Base-by-base conservation (phyloP, 2,888 invertebrate genomes). In the Nasonia oneida region DNA sequence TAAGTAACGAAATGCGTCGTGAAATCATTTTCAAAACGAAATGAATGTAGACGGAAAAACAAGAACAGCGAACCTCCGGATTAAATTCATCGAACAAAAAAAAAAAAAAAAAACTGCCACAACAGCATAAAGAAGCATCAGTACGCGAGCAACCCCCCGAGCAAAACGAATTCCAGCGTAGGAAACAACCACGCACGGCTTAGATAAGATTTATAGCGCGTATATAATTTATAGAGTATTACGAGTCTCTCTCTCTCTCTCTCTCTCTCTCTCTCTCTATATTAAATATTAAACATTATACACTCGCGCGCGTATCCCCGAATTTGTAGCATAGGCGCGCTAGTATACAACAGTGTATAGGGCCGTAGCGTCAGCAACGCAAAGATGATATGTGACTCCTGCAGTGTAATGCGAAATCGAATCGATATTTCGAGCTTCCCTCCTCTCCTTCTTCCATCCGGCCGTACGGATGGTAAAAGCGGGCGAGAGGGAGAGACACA, bases 311-410 rank as follows among this genome's bases (percentile, higher is more conserved):
- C 67, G 57, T 23, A 29, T 14, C 57, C 64, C 74, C 67, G 33
- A 83, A 83, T 77, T 77, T 83, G 83, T 83, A 83, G 61, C 47
- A 33, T 33, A 29, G 6, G 42, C 29, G 33, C 76, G 15, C 18
- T 3, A 42, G 42, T 37, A 37, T 37, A 23, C 15, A 64, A 64
- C 3, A n/a, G 64, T 29, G 29, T 33, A 64, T 12, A 6, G 33
- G n/a, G 23, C n/a, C 57, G 37, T 74, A 73, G 81, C 77, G 50
- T 67, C 61, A 82, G 39, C 77, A 42, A 42, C 53, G 29, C 78
- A 64, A 81, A 79, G 81, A 87, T 84, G 84, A 87, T 87, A 82
- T 82, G 87, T 82, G 84, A 87, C 82, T 87, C 71, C 37, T 61
- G 61, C 70, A 73, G 39, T 37, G 82, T 79, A 86, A 85, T 83